Percentiles rank a stretch among this genome's conserved stretches.
Evolutionary conservation across 2,888 invertebrate species (phyloP).

Genomic region (Coelogynopora nodosa): DNA sequence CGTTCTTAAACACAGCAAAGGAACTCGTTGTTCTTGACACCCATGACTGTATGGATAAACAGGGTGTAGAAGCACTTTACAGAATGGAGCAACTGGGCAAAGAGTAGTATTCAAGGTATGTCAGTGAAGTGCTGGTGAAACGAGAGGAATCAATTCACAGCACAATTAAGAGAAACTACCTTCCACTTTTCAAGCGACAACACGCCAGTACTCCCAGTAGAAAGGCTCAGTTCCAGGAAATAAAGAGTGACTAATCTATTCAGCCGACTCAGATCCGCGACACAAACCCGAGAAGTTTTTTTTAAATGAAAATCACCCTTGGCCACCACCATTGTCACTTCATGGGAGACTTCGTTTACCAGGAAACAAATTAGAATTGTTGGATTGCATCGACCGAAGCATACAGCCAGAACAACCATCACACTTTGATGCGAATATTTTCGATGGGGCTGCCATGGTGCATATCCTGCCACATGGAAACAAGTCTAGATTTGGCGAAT

Average conservation of each 20-base stretch:
- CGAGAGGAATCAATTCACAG: background rate
- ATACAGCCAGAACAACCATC: background rate
- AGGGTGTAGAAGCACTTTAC: background rate
- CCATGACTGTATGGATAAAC: background rate
- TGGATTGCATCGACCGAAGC: background rate
- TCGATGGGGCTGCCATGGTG: too few relatives aligned
- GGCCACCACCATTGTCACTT: too few relatives aligned
- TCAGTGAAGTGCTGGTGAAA: background rate
- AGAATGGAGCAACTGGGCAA: background rate
- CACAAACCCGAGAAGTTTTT: background rate
- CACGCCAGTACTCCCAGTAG: background rate
- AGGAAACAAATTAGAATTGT: background rate
- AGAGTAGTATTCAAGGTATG: background rate
- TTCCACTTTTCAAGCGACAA: too few relatives aligned
- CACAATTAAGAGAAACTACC: background rate
- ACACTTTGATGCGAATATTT: constrained; percentile 11
- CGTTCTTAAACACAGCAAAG: background rate
- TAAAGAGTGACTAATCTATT: background rate
- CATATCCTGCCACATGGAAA: too few relatives aligned
- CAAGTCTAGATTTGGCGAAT: too few relatives aligned
- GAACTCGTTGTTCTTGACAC: background rate
- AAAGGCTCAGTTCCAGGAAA: background rate
- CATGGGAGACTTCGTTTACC: too few relatives aligned
- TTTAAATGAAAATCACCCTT: background rate
- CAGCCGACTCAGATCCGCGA: background rate